phyloP scores from a whole-genome alignment of 2,888 invertebrate genomes.

The Neoascia interrupta region DNA sequence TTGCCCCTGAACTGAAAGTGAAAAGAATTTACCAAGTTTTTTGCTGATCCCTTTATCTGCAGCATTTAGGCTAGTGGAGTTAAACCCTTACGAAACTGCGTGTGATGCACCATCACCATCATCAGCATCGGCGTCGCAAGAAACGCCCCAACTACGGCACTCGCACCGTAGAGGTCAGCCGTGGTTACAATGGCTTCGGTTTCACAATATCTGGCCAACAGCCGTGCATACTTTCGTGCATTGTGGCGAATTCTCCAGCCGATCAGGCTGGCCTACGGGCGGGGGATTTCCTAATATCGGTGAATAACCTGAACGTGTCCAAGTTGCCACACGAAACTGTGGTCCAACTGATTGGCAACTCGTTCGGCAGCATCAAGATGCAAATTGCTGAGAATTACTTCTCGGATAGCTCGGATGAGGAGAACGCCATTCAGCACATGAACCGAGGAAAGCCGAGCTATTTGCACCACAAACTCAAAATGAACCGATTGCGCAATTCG shows the following conservation, averaged over 20 bases:
- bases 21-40: conserved; percentile 36
- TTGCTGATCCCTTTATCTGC: background rate
- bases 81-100: too few species aligned
- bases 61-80: conserved; percentile 12
- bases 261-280: conserved; percentile 93
- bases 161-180: conserved; percentile 86
- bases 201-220: conserved; percentile 98
- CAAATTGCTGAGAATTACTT: conserved; percentile 93
- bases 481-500: conserved; percentile 82
- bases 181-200: conserved; percentile 96
- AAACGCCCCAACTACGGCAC: conserved; percentile 83
- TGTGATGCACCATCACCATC: conserved; percentile 71
- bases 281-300: conserved; percentile 95
- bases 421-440: conserved; percentile 81
- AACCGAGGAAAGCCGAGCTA: conserved; percentile 78
- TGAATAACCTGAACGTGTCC: conserved; percentile 95
- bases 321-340: conserved; percentile 96
- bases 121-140: conserved; percentile 81
- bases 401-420: conserved; percentile 91
- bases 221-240: conserved; percentile 96
- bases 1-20: conserved; percentile 51
- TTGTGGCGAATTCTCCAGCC: conserved; percentile 93
- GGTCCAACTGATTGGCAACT: conserved; percentile 92
- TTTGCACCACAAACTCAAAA: conserved; percentile 81
- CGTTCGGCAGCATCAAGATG: conserved; percentile 89